A percentile compares a stretch with the other conserved stretches of the same genome.
Conservation (phyloP, 2,888 invertebrate genomes). For the Chesias legatella region DNA sequence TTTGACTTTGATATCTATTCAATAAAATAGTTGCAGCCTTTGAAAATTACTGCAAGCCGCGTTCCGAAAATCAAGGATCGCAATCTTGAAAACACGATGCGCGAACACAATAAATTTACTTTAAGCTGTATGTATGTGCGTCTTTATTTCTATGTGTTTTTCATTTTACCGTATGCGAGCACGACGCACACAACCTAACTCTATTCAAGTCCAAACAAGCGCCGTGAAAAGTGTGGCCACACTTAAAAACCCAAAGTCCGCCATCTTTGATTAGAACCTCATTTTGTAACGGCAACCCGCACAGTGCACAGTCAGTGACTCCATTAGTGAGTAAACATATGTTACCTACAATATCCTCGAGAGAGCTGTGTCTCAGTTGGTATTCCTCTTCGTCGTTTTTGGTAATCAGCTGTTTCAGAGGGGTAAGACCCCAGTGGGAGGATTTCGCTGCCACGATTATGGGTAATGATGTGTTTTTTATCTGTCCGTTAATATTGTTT, state of each 20-base stretch:
- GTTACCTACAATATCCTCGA: slow-evolving; percentile 47
- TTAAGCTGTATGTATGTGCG: no score
- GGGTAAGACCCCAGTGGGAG: slow-evolving; percentile 74
- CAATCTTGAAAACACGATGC: background rate
- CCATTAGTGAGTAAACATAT: slow-evolving; percentile 42
- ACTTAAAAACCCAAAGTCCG: slow-evolving; percentile 82
- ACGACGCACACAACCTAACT: slow-evolving; percentile 70
- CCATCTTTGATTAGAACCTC: slow-evolving; percentile 80
- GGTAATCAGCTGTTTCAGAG: slow-evolving; percentile 26
- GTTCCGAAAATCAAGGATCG: no score
- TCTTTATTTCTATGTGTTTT: no score
- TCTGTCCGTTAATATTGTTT: slow-evolving; percentile 43
- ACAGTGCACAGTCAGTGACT: slow-evolving; percentile 70
- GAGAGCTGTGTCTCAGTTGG: slow-evolving; percentile 33
- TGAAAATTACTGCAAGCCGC: no score
- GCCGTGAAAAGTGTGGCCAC: slow-evolving; percentile 83
- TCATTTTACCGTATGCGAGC: slow-evolving; percentile 22
- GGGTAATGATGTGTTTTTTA: slow-evolving; percentile 68
- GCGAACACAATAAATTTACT: background rate
- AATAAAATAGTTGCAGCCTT: no score
- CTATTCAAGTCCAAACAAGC: slow-evolving; percentile 80
- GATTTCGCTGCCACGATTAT: slow-evolving; percentile 63
- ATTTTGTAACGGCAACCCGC: slow-evolving; percentile 81
- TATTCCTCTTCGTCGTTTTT: slow-evolving; percentile 22
- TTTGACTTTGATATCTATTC: no score